Evolutionary conservation across 2,888 invertebrate species (phyloP).

Genomic region (Eristalis tenax): DNA sequence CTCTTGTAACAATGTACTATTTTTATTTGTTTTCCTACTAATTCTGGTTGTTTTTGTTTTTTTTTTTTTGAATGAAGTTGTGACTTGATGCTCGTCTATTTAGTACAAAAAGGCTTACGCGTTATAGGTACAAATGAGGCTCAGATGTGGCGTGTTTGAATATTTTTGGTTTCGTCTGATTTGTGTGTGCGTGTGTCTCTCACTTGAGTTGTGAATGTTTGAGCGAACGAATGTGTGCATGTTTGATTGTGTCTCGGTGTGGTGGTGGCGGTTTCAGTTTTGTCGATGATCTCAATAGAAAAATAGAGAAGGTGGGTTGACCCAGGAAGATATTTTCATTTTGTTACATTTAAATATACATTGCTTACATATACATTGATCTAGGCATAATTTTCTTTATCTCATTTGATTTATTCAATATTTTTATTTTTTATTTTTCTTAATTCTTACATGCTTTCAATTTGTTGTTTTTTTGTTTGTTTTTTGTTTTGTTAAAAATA

Average conservation of each 20-base stretch:
- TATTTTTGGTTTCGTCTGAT: constrained; percentile 28
- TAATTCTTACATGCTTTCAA: constrained; percentile 48
- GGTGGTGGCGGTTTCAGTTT: constrained; percentile 38
- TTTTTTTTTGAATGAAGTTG: constrained; percentile 41
- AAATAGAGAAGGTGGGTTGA: constrained; percentile 81
- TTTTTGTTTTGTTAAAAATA: constrained; percentile 58
- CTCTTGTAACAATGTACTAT: constrained; percentile 53
- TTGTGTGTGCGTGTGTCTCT: not conserved
- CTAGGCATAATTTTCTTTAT: constrained; percentile 43
- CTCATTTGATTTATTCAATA: constrained; percentile 35
- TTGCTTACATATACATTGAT: constrained; percentile 68
- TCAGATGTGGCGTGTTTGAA: constrained; percentile 73
- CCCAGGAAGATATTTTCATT: constrained; percentile 77
- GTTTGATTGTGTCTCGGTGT: constrained; percentile 9
- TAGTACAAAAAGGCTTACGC: constrained; percentile 72
- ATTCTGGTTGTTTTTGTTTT: constrained; percentile 5
- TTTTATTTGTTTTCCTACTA: constrained; percentile 25
- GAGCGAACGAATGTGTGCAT: constrained; percentile 37
- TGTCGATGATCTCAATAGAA: constrained; percentile 76
- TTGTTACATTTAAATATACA: constrained; percentile 70
- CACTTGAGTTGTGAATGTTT: no score
- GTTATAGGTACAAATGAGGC: constrained; percentile 79
- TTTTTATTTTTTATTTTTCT: constrained; percentile 53
- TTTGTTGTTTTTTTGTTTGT: no score
- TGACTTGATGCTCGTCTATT: constrained; percentile 43